Base-by-base conservation (phyloP, 2,888 invertebrate genomes). In the Drosophila acutilabella region DNA sequence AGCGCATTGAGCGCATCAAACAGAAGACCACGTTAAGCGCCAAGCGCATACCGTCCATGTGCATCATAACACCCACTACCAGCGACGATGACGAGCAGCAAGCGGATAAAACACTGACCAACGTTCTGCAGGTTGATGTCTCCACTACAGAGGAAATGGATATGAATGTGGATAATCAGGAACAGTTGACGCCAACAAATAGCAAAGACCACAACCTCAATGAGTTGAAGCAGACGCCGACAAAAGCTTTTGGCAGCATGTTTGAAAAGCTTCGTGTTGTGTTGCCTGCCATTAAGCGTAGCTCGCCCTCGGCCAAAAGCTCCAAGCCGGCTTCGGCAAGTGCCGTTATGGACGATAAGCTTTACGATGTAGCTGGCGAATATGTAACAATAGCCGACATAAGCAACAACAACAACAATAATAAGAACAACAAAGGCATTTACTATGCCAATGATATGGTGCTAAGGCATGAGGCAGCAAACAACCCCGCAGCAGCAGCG, bases 11-110 rank as follows among this genome's bases (percentile, higher is more conserved):
- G 92, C 94, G 97, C 79, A 96, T 97, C 74, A 93, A 97, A 69
- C 95, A 95, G 45, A 98, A 97, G 93, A 98, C 97, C 0, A 96
- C 96, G 1, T 96, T 98, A 45, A 97, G 96, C 88, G 96, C 96
- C 56, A 96, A 96, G 80, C 94, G 97, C 80, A 98, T 98, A 89
- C 98, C 98, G 1, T 97, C 97, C 5, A 96, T 98, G 96, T 98
- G 97, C 92, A 97, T 97, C 2, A 97, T 97, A 53, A 97, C 97
- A 14, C 97, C 97, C 4, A 95, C 96, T 0, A 96, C 96, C 70
- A 97, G 97, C 73, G 97, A 97, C 81, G 83, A 86, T n/a, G 97
- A 97, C 87, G 97, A 97, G 91, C 95, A 89, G 51, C 90, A 90
- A 56, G 83, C 80, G 3, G 80, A 91, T 48, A 82, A 85, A 18